Percentiles rank a stretch among this genome's conserved stretches.
Evolutionary conservation across 1,140 invertebrate species (phyloP).

Genomic region (Pectinophora gossypiella): DNA sequence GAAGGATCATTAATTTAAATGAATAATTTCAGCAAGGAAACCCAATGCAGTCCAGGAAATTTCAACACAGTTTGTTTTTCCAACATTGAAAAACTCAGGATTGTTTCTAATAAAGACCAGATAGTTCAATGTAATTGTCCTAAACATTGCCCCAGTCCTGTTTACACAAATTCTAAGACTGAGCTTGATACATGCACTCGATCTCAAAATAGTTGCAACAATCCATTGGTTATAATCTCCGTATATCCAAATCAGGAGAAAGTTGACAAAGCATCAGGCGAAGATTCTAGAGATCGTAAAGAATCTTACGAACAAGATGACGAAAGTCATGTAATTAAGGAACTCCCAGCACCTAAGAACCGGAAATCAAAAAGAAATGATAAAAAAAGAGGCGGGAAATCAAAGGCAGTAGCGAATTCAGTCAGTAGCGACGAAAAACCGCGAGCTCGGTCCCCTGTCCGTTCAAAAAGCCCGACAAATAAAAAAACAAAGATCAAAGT

Average conservation of each 20-base stretch:
- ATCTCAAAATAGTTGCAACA: conserved; percentile 22
- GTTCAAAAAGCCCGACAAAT: background rate
- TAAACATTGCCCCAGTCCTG: background rate
- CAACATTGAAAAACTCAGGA: conserved; percentile 6
- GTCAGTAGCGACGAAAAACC: conserved; percentile 11
- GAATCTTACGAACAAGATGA: background rate
- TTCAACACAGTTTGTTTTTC: conserved; percentile 15
- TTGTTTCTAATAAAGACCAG: background rate
- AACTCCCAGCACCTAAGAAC: background rate
- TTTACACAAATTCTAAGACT: background rate
- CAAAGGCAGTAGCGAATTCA: background rate
- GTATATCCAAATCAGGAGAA: conserved; percentile 47
- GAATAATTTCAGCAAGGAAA: conserved; percentile 32
- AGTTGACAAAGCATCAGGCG: too few species aligned
- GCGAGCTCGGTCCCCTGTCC: background rate
- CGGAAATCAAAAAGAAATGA: background rate
- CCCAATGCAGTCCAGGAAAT: conserved; percentile 43
- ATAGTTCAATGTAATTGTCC: background rate
- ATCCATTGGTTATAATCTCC: conserved; percentile 59
- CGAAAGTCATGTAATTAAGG: background rate
- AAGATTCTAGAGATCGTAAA: too few species aligned
- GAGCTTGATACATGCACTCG: background rate
- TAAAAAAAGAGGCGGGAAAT: background rate
- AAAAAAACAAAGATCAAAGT: too few species aligned
- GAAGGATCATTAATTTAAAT: too few species aligned